phyloP scores from a whole-genome alignment of 2,888 invertebrate species.

The Catocala nupta region DNA sequence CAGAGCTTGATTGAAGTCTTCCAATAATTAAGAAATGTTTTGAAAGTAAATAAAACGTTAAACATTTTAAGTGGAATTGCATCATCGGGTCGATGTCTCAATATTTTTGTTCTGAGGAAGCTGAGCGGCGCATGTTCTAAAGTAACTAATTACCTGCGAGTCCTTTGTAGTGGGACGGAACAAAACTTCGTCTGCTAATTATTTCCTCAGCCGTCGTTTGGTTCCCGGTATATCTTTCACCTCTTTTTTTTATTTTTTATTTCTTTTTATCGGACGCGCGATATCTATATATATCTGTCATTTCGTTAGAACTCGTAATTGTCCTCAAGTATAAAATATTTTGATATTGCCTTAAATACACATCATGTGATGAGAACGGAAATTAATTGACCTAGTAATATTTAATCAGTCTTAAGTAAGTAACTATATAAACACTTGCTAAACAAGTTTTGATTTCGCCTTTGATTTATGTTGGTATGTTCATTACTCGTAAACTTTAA shows the following conservation, averaged over 20 bases:
- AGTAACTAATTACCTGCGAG: constrained; percentile 57
- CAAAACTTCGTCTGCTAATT: constrained; percentile 45
- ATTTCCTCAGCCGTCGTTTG: constrained; percentile 25
- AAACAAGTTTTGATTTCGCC: constrained; percentile 60
- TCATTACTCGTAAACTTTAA: constrained; percentile 13
- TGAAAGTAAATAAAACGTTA: too few species aligned
- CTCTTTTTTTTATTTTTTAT: constrained; percentile 10
- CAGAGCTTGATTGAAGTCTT: too few species aligned
- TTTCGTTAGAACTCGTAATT: constrained; percentile 15
- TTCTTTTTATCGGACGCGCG: neutral
- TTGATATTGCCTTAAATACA: constrained; percentile 26
- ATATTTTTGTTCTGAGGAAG: constrained; percentile 46
- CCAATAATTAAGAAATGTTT: too few species aligned
- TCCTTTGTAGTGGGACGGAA: constrained; percentile 50
- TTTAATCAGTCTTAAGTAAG: constrained; percentile 59
- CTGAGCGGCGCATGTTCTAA: constrained; percentile 41
- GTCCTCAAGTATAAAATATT: constrained; percentile 9
- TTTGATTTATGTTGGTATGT: constrained; percentile 44
- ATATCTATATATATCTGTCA: too few species aligned
- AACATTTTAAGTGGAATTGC: constrained; percentile 8
- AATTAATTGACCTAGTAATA: constrained; percentile 72
- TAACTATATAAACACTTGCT: constrained; percentile 50
- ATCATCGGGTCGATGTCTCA: constrained; percentile 27
- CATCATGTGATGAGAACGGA: constrained; percentile 66
- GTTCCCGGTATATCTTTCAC: constrained; percentile 32